Evolutionary conservation across 2,113 vertebrate genomes (phyloP), one percentile per base, ranked within the genome.

Genomic region (Ceyx melanurus): DNA sequence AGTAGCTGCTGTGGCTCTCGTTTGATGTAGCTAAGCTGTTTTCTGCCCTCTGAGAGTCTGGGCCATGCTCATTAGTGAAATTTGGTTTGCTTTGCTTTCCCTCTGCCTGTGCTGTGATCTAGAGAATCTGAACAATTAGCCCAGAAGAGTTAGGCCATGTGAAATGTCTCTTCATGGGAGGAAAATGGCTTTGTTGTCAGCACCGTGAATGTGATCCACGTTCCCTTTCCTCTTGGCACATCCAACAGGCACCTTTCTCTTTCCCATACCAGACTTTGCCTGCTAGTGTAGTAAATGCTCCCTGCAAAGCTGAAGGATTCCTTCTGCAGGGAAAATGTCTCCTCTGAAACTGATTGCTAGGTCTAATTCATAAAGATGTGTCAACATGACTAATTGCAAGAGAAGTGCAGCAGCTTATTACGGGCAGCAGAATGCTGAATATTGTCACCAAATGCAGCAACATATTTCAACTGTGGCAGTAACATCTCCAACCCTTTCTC

Each of bases 331-430:
- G 87, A 89, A 88, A 60, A 93, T 70, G 72, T 78, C 91, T 93
- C 84, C 56, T 92, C 79, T 88, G 82, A 74, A 95, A 96, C 58
- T 53, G 89, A 94, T 91, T 26, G 48, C 79, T 71, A 6, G 56
- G 43, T 73, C 82, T 93, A 71, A 95, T 96, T 95, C 91, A 89
- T 96, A 92, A 91, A 93, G 86, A 94, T 45, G 75, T 91, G 87
- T 94, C 94, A 93, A 94, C 87, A 82, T 94, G 89, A 94, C 96
- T 96, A 96, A 96, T 96, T 95, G 87, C 92, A 77, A 93, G 87
- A 80, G 88, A 91, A 86, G 87, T 88, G 85, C 60, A 74, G 82
- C 80, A 71, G 95, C 87, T 96, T 85, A 77, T 92, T 94, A 91
- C 66, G 23, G 91, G 87, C 64, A 71, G 84, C n/a, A 80, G 86